phyloP scores from a whole-genome alignment of 2,888 invertebrate species.

The Apodemia mormo region DNA sequence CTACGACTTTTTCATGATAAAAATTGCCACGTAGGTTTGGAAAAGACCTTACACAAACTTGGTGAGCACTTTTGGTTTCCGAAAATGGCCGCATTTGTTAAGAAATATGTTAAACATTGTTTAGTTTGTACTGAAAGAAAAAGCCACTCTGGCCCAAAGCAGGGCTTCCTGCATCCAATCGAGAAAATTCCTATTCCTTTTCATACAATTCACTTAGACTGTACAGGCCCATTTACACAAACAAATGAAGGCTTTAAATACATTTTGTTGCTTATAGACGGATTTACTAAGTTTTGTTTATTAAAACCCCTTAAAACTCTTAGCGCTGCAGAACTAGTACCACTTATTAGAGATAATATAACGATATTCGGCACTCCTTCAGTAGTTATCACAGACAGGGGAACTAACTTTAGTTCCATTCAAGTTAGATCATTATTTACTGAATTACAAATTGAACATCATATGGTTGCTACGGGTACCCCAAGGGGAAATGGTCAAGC shows the following conservation, averaged over 20 bases:
- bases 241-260: too few species aligned
- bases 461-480: too few species aligned
- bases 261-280: too few species aligned
- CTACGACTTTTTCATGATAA: conserved; percentile 38
- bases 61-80: conserved; percentile 42
- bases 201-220: conserved; percentile 34
- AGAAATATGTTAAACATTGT: conserved; percentile 6
- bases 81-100: neutral
- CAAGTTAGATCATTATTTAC: conserved; percentile 28
- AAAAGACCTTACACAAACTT: conserved; percentile 31
- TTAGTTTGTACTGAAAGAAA: neutral
- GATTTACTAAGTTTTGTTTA: conserved; percentile 36
- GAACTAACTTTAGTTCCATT: conserved; percentile 33
- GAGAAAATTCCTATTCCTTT: conserved; percentile 39
- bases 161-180: conserved; percentile 36
- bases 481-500: too few species aligned
- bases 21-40: conserved; percentile 32
- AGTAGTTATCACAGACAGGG: conserved; percentile 32
- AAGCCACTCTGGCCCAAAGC: conserved; percentile 32
- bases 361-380: conserved; percentile 24
- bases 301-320: conserved; percentile 41
- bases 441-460: conserved; percentile 22
- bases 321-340: conserved; percentile 33
- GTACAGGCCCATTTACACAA: too few species aligned
- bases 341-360: conserved; percentile 36